Percentiles rank a stretch among this genome's conserved stretches.
Evolutionary conservation across 2,888 invertebrate species (phyloP).

Genomic region (Campopleginae sp.): DNA sequence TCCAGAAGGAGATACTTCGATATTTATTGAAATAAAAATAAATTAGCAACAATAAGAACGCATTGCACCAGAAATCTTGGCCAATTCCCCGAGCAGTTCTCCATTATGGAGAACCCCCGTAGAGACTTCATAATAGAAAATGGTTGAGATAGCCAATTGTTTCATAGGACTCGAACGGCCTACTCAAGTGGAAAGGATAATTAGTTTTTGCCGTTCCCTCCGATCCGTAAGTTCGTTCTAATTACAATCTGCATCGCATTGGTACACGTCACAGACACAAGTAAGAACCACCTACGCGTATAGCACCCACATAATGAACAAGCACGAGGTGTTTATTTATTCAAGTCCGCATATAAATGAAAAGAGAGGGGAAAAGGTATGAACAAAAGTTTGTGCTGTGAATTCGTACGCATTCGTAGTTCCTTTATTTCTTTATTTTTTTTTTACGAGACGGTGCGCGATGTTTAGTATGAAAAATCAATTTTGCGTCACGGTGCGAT

Average conservation of each 20-base stretch:
- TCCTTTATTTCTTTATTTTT: background rate
- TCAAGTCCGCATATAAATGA: constrained; percentile 14
- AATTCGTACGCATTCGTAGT: background rate
- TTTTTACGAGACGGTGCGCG: background rate
- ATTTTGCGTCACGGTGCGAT: background rate
- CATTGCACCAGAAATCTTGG: background rate
- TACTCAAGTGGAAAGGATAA: constrained; percentile 37
- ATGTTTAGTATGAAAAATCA: constrained; percentile 7
- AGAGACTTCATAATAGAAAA: constrained; percentile 11
- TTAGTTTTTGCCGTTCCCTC: constrained; percentile 51
- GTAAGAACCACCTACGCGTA: background rate
- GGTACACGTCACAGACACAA: constrained; percentile 23
- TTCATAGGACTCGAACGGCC: constrained; percentile 1
- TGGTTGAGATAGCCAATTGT: constrained; percentile 28
- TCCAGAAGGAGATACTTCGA: background rate
- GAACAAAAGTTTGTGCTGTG: background rate
- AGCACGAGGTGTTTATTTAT: constrained; percentile 27
- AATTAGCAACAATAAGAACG: background rate
- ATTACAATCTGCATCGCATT: constrained; percentile 48
- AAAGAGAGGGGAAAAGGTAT: constrained; percentile 7
- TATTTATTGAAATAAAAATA: background rate
- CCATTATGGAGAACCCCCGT: background rate
- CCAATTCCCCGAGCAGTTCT: background rate
- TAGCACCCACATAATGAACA: constrained; percentile 13
- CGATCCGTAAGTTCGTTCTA: constrained; percentile 49